Conservation (phyloP, 2,888 invertebrate genomes). For the Rotaria socialis region DNA sequence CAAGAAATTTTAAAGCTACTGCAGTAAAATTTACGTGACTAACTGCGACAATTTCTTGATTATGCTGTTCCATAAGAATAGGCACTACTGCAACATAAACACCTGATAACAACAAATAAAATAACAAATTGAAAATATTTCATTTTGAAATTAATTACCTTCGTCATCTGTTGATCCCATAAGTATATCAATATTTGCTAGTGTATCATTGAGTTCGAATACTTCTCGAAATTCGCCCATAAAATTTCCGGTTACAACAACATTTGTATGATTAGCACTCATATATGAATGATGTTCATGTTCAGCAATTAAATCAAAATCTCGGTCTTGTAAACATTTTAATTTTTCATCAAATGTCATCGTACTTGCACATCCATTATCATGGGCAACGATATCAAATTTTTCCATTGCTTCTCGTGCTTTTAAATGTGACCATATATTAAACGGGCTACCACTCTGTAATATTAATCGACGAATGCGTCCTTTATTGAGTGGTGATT, state of each 20-base stretch:
- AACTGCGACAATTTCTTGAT: background rate
- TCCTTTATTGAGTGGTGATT: background rate
- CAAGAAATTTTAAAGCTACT: background rate
- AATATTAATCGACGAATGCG: conserved; percentile 5
- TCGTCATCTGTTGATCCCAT: conserved; percentile 32
- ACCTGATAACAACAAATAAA: background rate
- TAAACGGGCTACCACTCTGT: conserved; percentile 20
- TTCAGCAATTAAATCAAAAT: background rate
- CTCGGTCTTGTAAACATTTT: background rate
- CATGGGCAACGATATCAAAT: background rate
- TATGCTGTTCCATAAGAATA: background rate
- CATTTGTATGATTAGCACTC: conserved; percentile 37
- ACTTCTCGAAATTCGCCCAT: background rate
- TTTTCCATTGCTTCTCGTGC: background rate
- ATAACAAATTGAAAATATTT: no score
- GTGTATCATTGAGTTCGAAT: background rate
- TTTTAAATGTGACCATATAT: conserved; percentile 21
- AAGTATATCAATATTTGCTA: background rate
- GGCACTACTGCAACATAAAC: conserved; percentile 13
- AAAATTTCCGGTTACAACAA: background rate
- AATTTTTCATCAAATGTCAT: background rate
- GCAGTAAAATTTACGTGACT: background rate
- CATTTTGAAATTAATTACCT: background rate
- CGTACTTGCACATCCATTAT: background rate
- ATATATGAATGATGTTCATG: conserved; percentile 32